Conservation (phyloP, 2,797 vertebrate genomes). For the Leuciscus waleckii region DNA sequence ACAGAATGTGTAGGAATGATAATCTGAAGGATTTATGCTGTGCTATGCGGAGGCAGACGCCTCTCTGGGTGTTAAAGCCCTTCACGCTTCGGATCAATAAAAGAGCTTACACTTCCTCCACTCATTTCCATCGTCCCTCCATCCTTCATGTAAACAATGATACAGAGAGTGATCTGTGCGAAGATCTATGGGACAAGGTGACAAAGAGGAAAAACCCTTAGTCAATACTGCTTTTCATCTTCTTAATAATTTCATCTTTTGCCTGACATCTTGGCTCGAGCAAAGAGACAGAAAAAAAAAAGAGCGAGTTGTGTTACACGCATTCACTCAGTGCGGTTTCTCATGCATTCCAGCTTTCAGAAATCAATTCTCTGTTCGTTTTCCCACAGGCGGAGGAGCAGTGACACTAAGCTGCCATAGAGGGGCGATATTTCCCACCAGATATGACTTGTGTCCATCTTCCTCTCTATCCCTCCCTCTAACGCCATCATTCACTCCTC, state of each 20-base stretch:
- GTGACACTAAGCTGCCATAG: conserved; percentile 59
- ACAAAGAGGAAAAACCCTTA: conserved; percentile 37
- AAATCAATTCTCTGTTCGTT: not conserved
- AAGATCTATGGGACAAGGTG: conserved; percentile 41
- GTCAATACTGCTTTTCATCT: conserved; percentile 53
- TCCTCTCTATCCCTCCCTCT: conserved; percentile 27
- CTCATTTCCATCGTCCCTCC: conserved; percentile 47
- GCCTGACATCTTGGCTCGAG: conserved; percentile 28
- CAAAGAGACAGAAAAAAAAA: conserved; percentile 7
- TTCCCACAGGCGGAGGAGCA: conserved; percentile 44
- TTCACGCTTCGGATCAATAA: conserved; percentile 46
- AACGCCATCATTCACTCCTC: conserved; percentile 11
- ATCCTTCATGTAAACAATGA: conserved; percentile 46
- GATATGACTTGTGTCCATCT: conserved; percentile 59
- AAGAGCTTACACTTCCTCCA: conserved; percentile 46
- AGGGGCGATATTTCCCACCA: conserved; percentile 66
- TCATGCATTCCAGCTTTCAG: conserved; percentile 22
- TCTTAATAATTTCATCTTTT: conserved; percentile 51
- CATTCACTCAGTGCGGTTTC: not conserved
- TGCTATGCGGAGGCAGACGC: not conserved
- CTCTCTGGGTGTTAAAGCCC: conserved; percentile 19
- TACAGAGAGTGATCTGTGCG: conserved; percentile 8
- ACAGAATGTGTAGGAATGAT: not conserved
- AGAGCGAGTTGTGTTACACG: not conserved
- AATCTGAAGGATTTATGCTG: not conserved